A percentile compares a stretch with the other conserved stretches of the same genome.
Conservation (phyloP, 2,888 invertebrate species). For the Busseola fusca region DNA sequence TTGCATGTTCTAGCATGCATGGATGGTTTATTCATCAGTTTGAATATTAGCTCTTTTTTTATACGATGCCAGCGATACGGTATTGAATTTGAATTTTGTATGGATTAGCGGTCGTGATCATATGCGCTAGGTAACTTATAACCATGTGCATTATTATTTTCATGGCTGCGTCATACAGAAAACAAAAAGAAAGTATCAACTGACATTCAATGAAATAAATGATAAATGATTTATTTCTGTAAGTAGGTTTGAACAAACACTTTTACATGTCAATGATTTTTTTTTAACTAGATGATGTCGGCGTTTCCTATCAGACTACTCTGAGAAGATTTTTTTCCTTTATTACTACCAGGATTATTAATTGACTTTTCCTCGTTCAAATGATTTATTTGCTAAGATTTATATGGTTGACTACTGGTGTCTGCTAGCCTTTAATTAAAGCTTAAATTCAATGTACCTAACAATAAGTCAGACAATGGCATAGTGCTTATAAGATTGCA, state of each 20-base stretch:
- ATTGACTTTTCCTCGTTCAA: slow-evolving; percentile 17
- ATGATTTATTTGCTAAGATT: slow-evolving; percentile 14
- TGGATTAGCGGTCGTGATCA: slow-evolving; percentile 53
- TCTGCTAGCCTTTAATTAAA: slow-evolving; percentile 1
- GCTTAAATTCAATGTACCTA: slow-evolving; percentile 6
- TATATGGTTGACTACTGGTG: not conserved
- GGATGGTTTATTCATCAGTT: slow-evolving; percentile 63
- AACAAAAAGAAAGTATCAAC: slow-evolving; percentile 17
- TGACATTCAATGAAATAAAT: slow-evolving; percentile 25
- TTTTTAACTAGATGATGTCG: no score
- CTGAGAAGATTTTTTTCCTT: no score
- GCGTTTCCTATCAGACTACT: no score
- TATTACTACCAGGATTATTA: slow-evolving; percentile 9
- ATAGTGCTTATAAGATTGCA: no score
- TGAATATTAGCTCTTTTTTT: slow-evolving; percentile 59
- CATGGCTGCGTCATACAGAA: slow-evolving; percentile 28
- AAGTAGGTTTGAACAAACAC: no score
- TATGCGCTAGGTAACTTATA: slow-evolving; percentile 37
- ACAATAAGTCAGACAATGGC: not conserved
- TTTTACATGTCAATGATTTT: no score
- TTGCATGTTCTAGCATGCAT: slow-evolving; percentile 57
- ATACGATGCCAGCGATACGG: slow-evolving; percentile 50
- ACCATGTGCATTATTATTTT: slow-evolving; percentile 45
- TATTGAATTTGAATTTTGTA: slow-evolving; percentile 56
- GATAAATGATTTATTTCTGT: no score